Base-by-base conservation (phyloP, 2,888 invertebrate species). In the Caenorhabditis sulstoni region DNA sequence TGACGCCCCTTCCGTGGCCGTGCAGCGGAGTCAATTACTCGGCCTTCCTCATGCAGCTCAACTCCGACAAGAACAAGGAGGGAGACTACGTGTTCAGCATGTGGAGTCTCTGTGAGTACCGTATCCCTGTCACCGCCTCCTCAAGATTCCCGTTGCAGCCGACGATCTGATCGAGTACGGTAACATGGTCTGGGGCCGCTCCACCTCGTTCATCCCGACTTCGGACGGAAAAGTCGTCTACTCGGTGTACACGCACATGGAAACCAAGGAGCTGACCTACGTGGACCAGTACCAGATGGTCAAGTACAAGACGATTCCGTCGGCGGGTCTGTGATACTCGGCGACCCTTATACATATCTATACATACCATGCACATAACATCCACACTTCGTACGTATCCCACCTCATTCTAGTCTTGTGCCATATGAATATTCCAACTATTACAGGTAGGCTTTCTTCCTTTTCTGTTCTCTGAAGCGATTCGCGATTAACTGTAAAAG, bases 151-250 rank as follows among this genome's bases (percentile, higher is more conserved):
- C n/a, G n/a, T n/a, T 73, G 70, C 71, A 86, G 86, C 70, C 16
- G 87, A 87, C 47, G 81, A 86, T 37, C 70, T 87, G 14, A 87
- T 87, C 61, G 71, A 76, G 64, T 85, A 84, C 81, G 77, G 80
- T 16, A 81, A 85, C 57, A 67, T 74, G 57, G 84, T 84, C 3
- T 87, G 87, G 87, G 86, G 85, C 37, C 59, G 78, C 23, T 81
- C 86, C 2, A 87, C 87, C 0, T 80, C 82, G 0, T 76, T 85
- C 16, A 87, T 87, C 37, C 86, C 86, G 22, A 81, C 79, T 12
- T 81, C 83, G 29, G 81, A 81, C 45, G 85, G 75, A 29, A 66
- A 70, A 53, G 58, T 71, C 39, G 35, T 75, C 37, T 87, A 87
- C 52, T 47, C 53, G 18, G 23, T 55, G 9, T 84, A 84, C 65